Evolutionary conservation across 1,140 invertebrate genomes (phyloP).

Genomic region (Pemphigus obesinymphae): DNA sequence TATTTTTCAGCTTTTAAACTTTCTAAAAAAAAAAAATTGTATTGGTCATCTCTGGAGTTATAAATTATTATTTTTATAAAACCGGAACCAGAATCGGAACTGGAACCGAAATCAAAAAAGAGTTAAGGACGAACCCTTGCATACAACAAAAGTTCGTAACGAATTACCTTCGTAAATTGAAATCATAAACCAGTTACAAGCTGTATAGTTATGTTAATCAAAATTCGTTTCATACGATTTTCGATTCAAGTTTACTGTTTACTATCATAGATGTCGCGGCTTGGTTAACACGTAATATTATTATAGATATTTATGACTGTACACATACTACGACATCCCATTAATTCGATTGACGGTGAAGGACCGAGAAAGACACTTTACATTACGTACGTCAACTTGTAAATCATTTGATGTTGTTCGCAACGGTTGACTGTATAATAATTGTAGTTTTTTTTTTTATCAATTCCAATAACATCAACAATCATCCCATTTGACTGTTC

Average conservation of each 20-base stretch:
- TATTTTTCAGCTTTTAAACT: no score
- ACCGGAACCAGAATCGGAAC: no score
- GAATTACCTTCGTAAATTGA: no score
- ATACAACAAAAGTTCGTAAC: no score
- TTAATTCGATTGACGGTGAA: conserved; percentile 10
- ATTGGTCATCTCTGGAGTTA: no score
- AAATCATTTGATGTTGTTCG: neutral
- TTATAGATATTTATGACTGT: neutral
- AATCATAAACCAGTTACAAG: no score
- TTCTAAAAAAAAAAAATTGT: no score
- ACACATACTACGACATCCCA: neutral
- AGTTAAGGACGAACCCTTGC: no score
- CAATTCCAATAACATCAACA: conserved; percentile 16
- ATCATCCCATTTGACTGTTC: conserved; percentile 25
- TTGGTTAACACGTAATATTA: neutral
- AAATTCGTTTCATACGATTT: no score
- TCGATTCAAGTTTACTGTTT: neutral
- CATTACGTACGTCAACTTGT: neutral
- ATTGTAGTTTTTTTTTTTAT: conserved; percentile 3
- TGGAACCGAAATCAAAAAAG: no score
- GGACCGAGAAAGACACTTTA: neutral
- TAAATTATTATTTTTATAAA: no score
- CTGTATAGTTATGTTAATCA: no score
- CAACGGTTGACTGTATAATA: neutral
- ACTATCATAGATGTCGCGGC: neutral